phyloP scores from a whole-genome alignment of 1,140 invertebrate species.

The Aphidius gifuensis region DNA sequence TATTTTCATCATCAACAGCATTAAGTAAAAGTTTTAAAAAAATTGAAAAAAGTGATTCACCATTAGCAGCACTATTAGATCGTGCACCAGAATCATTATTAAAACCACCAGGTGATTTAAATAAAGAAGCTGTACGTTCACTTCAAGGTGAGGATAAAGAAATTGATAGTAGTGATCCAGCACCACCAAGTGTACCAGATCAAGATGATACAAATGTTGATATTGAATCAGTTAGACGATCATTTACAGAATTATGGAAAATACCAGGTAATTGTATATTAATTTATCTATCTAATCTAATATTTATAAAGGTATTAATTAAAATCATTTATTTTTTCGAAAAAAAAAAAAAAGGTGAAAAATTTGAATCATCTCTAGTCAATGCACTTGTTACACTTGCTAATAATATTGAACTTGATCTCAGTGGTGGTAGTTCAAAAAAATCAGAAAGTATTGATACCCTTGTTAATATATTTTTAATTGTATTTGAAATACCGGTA shows the following conservation, averaged over 20 bases:
- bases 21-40: conserved; percentile 69
- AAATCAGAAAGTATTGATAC: conserved; percentile 49
- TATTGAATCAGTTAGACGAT: conserved; percentile 61
- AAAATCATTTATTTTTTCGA: too few species aligned
- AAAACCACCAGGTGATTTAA: conserved; percentile 52
- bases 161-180: conserved; percentile 65
- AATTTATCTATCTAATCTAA: too few species aligned
- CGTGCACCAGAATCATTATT: conserved; percentile 50
- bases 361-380: conserved; percentile 72
- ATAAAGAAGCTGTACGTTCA: conserved; percentile 67
- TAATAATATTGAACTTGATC: conserved; percentile 70
- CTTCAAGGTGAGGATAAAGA: conserved; percentile 83
- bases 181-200: conserved; percentile 40
- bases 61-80: conserved; percentile 53
- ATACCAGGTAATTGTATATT: conserved; percentile 39
- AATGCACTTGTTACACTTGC: conserved; percentile 74
- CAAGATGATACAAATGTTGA: conserved; percentile 58
- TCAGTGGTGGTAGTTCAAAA: conserved; percentile 58
- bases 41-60: conserved; percentile 49
- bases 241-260: conserved; percentile 61
- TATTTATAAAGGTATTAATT: too few species aligned
- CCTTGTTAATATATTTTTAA: conserved; percentile 76
- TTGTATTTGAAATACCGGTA: conserved; percentile 84
- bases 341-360: conserved; percentile 44
- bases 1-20: conserved; percentile 70